Base-by-base conservation (phyloP, 2,113 vertebrate species). In the Rhabdornis inornatus region DNA sequence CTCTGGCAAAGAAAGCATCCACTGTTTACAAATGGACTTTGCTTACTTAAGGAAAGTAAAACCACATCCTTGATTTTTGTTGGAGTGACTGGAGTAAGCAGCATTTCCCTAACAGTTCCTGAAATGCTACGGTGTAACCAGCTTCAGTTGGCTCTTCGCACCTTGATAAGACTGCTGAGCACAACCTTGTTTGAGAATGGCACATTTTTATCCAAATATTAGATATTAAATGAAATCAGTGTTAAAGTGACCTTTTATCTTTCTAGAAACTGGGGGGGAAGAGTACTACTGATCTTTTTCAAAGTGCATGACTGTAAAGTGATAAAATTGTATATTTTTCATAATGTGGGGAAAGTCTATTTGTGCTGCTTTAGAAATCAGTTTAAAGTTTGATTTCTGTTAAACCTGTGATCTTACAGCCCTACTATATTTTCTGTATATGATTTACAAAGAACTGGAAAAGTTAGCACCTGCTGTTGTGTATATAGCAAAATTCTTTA, bases 161-260 rank as follows among this genome's bases (percentile, higher is more conserved):
- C 77, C 88, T 94, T 72, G 93, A 27, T 42, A 87, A 94, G 89
- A 83, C 96, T 94, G 89, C 95, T 85, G 94, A 97, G 97, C 96
- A 97, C 96, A 96, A 88, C 84, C 82, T 89, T 86, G 94, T 94
- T 90, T 52, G 45, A 95, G 83, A 96, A 86, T 20, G 90, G 97
- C 96, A 96, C 85, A 88, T 96, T 97, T 96, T 94, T 97, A 97
- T 91, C 97, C 96, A 95, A 90, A 97, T 95, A 91, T 87, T 93
- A 94, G 96, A 82, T 94, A 96, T 89, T 65, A 92, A 85, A 92
- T 50, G 30, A 95, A 94, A 94, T 95, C 96, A 97, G 97, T 98
- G 97, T 98, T 98, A 95, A 98, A 98, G 98, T 98, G 98, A 98
- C 97, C 97, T 98, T 98, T 98, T 95, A 95, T 95, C 96, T 97